phyloP scores from a whole-genome alignment of 2,888 invertebrate genomes.

The Hartigia nigra region DNA sequence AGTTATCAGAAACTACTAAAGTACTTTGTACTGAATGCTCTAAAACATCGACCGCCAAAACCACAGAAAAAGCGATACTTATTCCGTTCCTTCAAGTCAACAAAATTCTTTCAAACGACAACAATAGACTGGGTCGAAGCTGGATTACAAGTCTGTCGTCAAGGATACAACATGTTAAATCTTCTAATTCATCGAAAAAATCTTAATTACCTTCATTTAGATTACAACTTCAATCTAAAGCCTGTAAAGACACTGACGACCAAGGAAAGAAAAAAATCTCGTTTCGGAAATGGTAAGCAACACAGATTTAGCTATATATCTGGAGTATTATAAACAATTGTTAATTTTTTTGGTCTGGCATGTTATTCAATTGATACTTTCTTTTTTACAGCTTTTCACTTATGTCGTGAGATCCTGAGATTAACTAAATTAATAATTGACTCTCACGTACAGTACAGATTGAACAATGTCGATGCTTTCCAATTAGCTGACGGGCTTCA shows the following conservation, averaged over 20 bases:
- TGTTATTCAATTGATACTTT: not conserved
- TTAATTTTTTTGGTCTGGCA: not conserved
- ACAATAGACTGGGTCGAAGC: slow-evolving; percentile 99
- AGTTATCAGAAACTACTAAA: slow-evolving; percentile 99
- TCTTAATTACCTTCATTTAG: slow-evolving; percentile 98
- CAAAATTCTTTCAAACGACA: slow-evolving; percentile 99
- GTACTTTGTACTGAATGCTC: slow-evolving; percentile 96
- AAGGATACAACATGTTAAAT: slow-evolving; percentile 99
- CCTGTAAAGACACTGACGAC: slow-evolving; percentile 99
- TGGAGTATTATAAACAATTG: not conserved
- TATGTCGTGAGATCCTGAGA: slow-evolving; percentile 98
- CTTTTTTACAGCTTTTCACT: slow-evolving; percentile 85
- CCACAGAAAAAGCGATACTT: slow-evolving; percentile 98
- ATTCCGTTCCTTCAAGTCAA: slow-evolving; percentile 99
- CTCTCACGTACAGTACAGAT: slow-evolving; percentile 98
- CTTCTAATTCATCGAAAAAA: slow-evolving; percentile 99
- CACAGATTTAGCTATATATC: slow-evolving; percentile 16
- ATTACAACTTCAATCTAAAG: slow-evolving; percentile 99
- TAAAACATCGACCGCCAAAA: slow-evolving; percentile 97
- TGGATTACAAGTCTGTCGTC: slow-evolving; percentile 96
- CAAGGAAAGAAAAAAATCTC: slow-evolving; percentile 98
- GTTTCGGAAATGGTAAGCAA: slow-evolving; percentile 88
- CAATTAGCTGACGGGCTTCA: slow-evolving; percentile 98
- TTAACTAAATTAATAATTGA: slow-evolving; percentile 98
- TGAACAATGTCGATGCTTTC: slow-evolving; percentile 99